Percentiles rank a stretch among this genome's conserved stretches.
These are phyloP conservation scores for Syngnathus rostellatus DNA, from an alignment of 2,797 vertebrate genomes.

Conservation along the genomic window DNA sequence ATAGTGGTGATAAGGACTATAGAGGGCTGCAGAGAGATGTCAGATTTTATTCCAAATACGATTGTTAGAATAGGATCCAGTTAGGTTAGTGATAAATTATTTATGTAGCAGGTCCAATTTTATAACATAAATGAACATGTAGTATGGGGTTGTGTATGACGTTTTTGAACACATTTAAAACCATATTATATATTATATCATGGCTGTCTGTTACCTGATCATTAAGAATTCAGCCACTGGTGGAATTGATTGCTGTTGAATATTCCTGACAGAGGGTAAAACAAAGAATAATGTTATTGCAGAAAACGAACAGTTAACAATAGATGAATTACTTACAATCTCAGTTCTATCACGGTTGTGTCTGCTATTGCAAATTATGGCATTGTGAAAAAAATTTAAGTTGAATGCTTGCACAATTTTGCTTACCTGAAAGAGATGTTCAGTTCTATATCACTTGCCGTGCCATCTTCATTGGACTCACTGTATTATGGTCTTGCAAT, in stretches of 20 bases:
- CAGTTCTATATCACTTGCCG: background rate
- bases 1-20: conserved; percentile 22
- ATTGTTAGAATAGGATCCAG: conserved; percentile 16
- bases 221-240: background rate
- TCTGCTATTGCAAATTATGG: background rate
- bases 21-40: conserved; percentile 19
- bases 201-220: background rate
- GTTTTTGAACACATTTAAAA: background rate
- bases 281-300: background rate
- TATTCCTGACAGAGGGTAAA: too few species aligned
- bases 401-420: background rate
- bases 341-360: background rate
- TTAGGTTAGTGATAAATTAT: conserved; percentile 12
- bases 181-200: background rate
- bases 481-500: background rate
- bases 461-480: background rate
- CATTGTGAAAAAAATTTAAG: background rate
- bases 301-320: background rate
- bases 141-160: background rate
- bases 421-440: background rate
- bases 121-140: background rate
- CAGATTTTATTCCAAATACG: conserved; percentile 27
- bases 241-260: background rate
- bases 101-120: conserved; percentile 12
- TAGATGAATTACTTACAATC: background rate